A percentile compares a stretch with the other conserved stretches of the same genome.
Evolutionary conservation across 2,113 vertebrate species (phyloP).

Genomic region (Misgurnus anguillicaudatus): DNA sequence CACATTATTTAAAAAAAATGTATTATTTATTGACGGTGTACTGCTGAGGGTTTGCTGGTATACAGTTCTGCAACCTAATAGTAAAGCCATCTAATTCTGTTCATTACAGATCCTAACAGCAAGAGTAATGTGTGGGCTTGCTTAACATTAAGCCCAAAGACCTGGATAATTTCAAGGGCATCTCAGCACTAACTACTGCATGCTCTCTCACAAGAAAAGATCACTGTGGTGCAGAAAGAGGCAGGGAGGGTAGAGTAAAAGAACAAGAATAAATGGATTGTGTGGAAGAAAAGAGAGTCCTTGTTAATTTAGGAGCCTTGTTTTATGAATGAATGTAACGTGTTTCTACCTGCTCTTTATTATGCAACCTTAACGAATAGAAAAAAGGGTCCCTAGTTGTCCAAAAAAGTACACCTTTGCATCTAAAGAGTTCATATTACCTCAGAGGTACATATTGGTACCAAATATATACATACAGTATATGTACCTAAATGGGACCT

Average conservation of each 20-base stretch:
- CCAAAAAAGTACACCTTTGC: too few species aligned
- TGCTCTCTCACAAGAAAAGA: constrained; percentile 4
- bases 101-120: background rate
- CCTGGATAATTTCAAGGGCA: constrained; percentile 3
- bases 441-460: too few species aligned
- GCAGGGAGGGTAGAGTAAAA: background rate
- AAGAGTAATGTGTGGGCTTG: constrained; percentile 18
- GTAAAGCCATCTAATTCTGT: background rate
- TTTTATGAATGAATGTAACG: background rate
- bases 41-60: background rate
- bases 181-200: constrained; percentile 23
- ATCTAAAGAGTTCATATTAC: too few species aligned
- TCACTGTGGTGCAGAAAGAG: background rate
- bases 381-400: too few species aligned
- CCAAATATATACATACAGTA: too few species aligned
- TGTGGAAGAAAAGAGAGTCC: background rate
- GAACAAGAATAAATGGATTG: background rate
- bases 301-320: background rate
- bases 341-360: too few species aligned
- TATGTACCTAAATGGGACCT: too few species aligned
- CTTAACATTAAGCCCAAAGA: constrained; percentile 24
- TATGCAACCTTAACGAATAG: too few species aligned
- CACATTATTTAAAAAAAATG: too few species aligned
- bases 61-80: constrained; percentile 9
- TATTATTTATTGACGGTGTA: background rate